Conservation (phyloP, 2,888 invertebrate species). For the Trilocha varians region DNA sequence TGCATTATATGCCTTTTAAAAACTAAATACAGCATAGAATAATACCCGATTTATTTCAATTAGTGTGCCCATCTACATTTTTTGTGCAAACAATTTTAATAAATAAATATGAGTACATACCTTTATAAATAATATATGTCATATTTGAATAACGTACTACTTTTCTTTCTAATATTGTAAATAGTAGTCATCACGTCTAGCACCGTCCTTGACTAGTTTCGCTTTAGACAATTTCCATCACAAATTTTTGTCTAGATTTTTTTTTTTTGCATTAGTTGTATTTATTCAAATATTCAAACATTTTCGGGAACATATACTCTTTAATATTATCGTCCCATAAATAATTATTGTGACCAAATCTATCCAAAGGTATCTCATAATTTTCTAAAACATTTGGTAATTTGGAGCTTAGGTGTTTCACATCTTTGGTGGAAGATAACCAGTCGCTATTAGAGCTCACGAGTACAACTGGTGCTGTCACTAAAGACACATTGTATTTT, state of each 20-base stretch:
- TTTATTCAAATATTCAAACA: conserved; percentile 35
- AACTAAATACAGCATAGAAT: too few relatives aligned
- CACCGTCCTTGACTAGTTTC: too few relatives aligned
- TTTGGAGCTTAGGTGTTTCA: conserved; percentile 59
- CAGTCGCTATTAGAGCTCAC: conserved; percentile 71
- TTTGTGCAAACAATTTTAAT: too few relatives aligned
- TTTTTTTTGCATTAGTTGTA: conserved; percentile 8
- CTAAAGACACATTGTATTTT: conserved; percentile 40
- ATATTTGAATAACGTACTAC: too few relatives aligned
- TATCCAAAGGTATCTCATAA: conserved; percentile 68
- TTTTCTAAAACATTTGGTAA: conserved; percentile 74
- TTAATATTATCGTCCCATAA: conserved; percentile 43
- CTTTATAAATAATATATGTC: too few relatives aligned
- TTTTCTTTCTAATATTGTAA: too few relatives aligned
- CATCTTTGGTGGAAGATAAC: conserved; percentile 74
- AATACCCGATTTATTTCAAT: too few relatives aligned
- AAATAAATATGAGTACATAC: too few relatives aligned
- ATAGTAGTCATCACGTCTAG: too few relatives aligned
- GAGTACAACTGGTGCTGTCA: conserved; percentile 49
- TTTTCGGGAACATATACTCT: conserved; percentile 34
- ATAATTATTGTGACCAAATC: conserved; percentile 60
- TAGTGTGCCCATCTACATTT: too few relatives aligned
- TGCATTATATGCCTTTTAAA: too few relatives aligned
- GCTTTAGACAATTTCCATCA: too few relatives aligned
- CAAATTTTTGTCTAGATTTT: background rate